phyloP scores from a whole-genome alignment of 2,888 invertebrate species.

The Lasiommata megera region DNA sequence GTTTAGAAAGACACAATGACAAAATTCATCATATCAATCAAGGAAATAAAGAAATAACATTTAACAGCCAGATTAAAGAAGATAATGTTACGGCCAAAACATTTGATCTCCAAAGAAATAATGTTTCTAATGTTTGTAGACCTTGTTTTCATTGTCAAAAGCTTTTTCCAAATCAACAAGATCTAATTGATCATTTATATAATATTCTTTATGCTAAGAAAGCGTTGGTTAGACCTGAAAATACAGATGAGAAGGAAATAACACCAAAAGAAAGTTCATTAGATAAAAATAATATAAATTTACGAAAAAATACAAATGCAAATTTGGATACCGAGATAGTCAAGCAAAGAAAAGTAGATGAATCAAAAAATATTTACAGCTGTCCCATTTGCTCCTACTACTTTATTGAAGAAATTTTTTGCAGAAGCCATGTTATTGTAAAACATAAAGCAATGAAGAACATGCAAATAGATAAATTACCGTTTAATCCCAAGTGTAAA shows the following conservation, averaged over 20 bases:
- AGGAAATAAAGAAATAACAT: neutral
- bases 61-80: slow-evolving; percentile 4
- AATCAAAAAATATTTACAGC: slow-evolving; percentile 11
- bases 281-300: neutral
- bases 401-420: slow-evolving; percentile 22
- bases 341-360: neutral
- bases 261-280: neutral
- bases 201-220: slow-evolving; percentile 43
- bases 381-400: slow-evolving; percentile 29
- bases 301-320: neutral
- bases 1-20: slow-evolving; percentile 41
- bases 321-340: slow-evolving; percentile 1
- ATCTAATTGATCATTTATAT: slow-evolving; percentile 62
- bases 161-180: slow-evolving; percentile 46
- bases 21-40: slow-evolving; percentile 34
- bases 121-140: slow-evolving; percentile 8
- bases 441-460: slow-evolving; percentile 25
- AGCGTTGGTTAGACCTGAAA: neutral
- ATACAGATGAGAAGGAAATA: neutral
- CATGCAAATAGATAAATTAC: slow-evolving; percentile 32
- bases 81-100: slow-evolving; percentile 14
- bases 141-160: slow-evolving; percentile 57
- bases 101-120: slow-evolving; percentile 25
- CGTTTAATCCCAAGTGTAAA: slow-evolving; percentile 46
- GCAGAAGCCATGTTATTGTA: slow-evolving; percentile 17